Evolutionary conservation across 64 coral and sea anemone genomes (phyloP), one percentile per base, ranked within the genome.

Genomic region (Pocillopora verrucosa): DNA sequence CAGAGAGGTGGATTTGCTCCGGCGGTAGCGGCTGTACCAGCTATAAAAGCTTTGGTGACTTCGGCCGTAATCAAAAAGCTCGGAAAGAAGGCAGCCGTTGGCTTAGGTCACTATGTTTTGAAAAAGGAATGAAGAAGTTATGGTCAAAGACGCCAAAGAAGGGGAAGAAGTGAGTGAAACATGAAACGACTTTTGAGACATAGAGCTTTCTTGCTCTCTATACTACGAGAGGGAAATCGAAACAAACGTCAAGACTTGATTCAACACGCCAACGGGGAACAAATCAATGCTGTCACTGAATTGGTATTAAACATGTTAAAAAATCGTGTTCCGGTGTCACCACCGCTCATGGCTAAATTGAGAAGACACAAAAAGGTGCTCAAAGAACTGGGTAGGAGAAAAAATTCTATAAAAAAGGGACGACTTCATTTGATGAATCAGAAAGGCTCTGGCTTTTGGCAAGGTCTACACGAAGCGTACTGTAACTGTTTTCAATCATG

Each of bases 301-400:
- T 36, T 92, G 74, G 90, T 92, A 22, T 78, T 92, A 13, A 92
- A 92, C 79, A 61, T 92, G 20, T 75, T 92, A 38, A 92, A 73
- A 87, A 57, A 60, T 1, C 65, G 72, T 0, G 77, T 91, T 84
- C 90, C 80, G 65, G 74, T 79, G 82, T 86, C 67, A 16, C 82
- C 82, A 1, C 90, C 90, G 6, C 19, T 87, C 73, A 92, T 77
- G 72, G 82, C 90, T 2, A 72, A 75, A 1, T 10, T 92, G 82
- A 45, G 82, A 92, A 73, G 90, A 24, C 78, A 92, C 58, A 92
- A 92, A 78, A 13, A 59, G 73, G 12, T 87, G 0, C 72, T 92
- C 59, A 81, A 82, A 51, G 75, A 92, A 0, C 74, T 92, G 82
- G 73, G 90, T 37, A 92, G 77, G 78, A 69, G 90, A 0, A 72